A percentile compares a stretch with the other conserved stretches of the same genome.
Evolutionary conservation across 2,113 vertebrate species (phyloP).

Genomic region (Antennarius striatus): DNA sequence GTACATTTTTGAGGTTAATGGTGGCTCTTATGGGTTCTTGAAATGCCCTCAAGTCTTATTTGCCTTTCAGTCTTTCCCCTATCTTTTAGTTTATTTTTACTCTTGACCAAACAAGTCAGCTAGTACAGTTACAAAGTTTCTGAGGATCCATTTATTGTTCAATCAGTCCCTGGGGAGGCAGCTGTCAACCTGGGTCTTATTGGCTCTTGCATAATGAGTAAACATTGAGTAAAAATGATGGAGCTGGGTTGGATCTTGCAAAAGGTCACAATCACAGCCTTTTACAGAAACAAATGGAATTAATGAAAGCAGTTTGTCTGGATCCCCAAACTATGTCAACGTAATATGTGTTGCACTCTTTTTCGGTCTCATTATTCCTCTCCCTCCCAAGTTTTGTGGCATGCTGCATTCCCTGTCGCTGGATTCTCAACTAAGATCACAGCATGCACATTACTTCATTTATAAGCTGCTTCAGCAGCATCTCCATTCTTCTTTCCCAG

Average conservation of each 20-base stretch:
- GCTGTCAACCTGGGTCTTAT: slow-evolving; percentile 82
- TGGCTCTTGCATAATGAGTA: slow-evolving; percentile 88
- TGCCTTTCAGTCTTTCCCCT: slow-evolving; percentile 35
- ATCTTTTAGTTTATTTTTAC: slow-evolving; percentile 45
- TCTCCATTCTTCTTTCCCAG: slow-evolving; percentile 25
- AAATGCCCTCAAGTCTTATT: slow-evolving; percentile 65
- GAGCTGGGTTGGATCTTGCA: slow-evolving; percentile 82
- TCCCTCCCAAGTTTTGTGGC: slow-evolving; percentile 12
- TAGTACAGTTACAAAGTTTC: slow-evolving; percentile 74
- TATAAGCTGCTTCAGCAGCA: slow-evolving; percentile 54
- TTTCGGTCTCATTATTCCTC: slow-evolving; percentile 43
- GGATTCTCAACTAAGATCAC: slow-evolving; percentile 30
- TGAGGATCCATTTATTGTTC: slow-evolving; percentile 80
- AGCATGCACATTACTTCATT: slow-evolving; percentile 21
- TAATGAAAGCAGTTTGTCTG: slow-evolving; percentile 84
- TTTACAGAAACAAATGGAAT: slow-evolving; percentile 89
- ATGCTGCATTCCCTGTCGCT: slow-evolving; percentile 17
- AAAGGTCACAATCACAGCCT: slow-evolving; percentile 89
- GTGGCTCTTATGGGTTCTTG: slow-evolving; percentile 55
- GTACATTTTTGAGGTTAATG: slow-evolving; percentile 64
- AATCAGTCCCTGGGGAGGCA: slow-evolving; percentile 87
- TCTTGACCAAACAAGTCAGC: slow-evolving; percentile 52
- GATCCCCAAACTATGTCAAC: slow-evolving; percentile 12
- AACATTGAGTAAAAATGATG: slow-evolving; percentile 93
- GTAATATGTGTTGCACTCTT: slow-evolving; percentile 22